phyloP scores from a whole-genome alignment of 2,888 invertebrate species.

The Rhyacophila evoluta region DNA sequence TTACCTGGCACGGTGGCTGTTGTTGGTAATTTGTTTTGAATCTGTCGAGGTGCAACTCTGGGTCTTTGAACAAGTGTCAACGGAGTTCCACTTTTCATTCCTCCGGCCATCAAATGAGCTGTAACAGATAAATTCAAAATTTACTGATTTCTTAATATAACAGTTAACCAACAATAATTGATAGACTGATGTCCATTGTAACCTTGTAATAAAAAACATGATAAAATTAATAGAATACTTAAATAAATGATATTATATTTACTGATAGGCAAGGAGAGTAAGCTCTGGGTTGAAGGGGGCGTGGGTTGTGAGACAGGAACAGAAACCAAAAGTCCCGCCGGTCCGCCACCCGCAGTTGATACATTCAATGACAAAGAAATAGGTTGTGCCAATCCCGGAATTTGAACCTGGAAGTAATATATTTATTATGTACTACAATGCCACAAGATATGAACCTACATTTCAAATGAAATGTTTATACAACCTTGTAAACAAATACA shows the following conservation, averaged over 20 bases:
- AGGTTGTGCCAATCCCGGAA: conserved; percentile 87
- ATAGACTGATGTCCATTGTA: too few relatives aligned
- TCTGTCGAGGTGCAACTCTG: conserved; percentile 50
- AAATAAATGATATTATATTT: conserved; percentile 54
- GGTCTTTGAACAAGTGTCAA: conserved; percentile 50
- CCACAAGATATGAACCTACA: too few relatives aligned
- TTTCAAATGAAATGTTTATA: too few relatives aligned
- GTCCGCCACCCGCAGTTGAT: conserved; percentile 73
- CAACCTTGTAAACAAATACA: too few relatives aligned
- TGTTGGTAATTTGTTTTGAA: conserved; percentile 44
- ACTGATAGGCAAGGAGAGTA: conserved; percentile 75
- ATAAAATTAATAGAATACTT: conserved; percentile 33
- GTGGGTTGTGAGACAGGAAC: conserved; percentile 70
- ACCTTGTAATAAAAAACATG: too few relatives aligned
- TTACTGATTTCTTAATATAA: too few relatives aligned
- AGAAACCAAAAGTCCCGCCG: conserved; percentile 76
- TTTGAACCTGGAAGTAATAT: conserved; percentile 77
- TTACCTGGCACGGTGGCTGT: conserved; percentile 48
- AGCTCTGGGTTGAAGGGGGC: conserved; percentile 66
- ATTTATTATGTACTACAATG: too few relatives aligned
- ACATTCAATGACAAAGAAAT: conserved; percentile 83
- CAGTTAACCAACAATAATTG: too few relatives aligned
- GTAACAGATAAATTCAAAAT: too few relatives aligned
- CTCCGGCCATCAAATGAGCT: conserved; percentile 59
- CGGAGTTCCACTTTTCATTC: conserved; percentile 51